phyloP scores from a whole-genome alignment of 1,140 invertebrate genomes.

The Oryzaephilus surinamensis region DNA sequence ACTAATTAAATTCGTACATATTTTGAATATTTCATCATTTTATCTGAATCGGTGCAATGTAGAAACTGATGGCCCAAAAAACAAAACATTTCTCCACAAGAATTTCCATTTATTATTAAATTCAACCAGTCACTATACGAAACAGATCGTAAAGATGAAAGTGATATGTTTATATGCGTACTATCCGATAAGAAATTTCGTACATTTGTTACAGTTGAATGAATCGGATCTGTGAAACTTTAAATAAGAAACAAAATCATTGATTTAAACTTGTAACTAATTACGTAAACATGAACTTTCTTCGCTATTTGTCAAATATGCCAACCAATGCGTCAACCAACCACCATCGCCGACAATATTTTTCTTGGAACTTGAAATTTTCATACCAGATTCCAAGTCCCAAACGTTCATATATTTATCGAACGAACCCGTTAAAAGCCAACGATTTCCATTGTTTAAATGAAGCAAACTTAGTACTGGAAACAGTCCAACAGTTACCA shows the following conservation, averaged over 20 bases:
- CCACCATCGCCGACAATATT: constrained; percentile 19
- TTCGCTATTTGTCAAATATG: constrained; percentile 12
- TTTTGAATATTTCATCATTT: no score
- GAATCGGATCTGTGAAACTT: neutral
- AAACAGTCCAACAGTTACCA: neutral
- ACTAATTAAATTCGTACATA: no score
- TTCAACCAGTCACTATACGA: constrained; percentile 28
- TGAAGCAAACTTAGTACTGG: constrained; percentile 17
- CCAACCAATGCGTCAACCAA: constrained; percentile 27
- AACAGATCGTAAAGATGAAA: constrained; percentile 5
- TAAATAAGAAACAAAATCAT: constrained; percentile 5
- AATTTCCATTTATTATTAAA: constrained; percentile 18
- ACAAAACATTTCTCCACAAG: constrained; percentile 21
- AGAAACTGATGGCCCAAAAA: constrained; percentile 21
- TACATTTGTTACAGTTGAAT: neutral
- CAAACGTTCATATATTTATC: constrained; percentile 21
- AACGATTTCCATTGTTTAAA: constrained; percentile 20
- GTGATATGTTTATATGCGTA: constrained; percentile 14
- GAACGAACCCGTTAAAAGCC: constrained; percentile 20
- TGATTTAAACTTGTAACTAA: no score
- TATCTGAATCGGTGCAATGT: no score
- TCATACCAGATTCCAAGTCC: constrained; percentile 19
- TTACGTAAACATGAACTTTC: no score
- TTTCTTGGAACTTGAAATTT: constrained; percentile 10
- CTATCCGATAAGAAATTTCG: neutral